Evolutionary conservation across 1,140 invertebrate genomes (phyloP), one percentile per base, ranked within the genome.

Genomic region (Choristoneura fumiferana): DNA sequence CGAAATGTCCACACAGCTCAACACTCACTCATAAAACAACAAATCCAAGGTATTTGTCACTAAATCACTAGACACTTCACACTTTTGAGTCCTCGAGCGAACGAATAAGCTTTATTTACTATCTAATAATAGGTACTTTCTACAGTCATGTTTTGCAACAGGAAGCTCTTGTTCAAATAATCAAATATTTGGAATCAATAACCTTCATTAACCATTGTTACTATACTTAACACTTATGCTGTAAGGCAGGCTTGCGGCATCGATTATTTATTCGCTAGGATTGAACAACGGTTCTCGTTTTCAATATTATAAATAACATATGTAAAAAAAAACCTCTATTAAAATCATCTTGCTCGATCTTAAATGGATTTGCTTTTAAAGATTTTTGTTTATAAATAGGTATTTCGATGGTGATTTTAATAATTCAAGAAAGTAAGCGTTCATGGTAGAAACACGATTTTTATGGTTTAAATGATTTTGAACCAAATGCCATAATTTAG

Each of bases 91-190:
- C 43, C 37, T 61, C 61, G 70, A 83, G 80, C 78, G 70, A 83
- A 81, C 73, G 71, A 75, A 58, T 61, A 60, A 67, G 59, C 62
- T 55, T 60, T 62, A 60, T 38, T 58, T 62, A 63, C 56, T 69
- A 62, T 43, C 37, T 52, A 68, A 43, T 59, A 65, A 58, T 57
- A 60, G 54, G 60, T 54, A 60, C 34, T 43, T 54, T 29, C 22
- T 33, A 49, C 62, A 52, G n/a, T 58, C 17, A 54, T 45, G 45
- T 38, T 57, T 68, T 66, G 62, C 71, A 72, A 71, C 65, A 73
- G 73, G 74, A 80, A 84, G 81, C 78, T 84, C 75, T 68, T 78
- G 67, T 63, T 62, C 39, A 55, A 62, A 29, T 38, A 62, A 55
- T 55, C 54, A 49, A 63, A 61, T 60, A 22, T 49, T 18, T 45